Conservation (phyloP, 1,140 invertebrate genomes). For the Bursaphelenchus mucronatus region DNA sequence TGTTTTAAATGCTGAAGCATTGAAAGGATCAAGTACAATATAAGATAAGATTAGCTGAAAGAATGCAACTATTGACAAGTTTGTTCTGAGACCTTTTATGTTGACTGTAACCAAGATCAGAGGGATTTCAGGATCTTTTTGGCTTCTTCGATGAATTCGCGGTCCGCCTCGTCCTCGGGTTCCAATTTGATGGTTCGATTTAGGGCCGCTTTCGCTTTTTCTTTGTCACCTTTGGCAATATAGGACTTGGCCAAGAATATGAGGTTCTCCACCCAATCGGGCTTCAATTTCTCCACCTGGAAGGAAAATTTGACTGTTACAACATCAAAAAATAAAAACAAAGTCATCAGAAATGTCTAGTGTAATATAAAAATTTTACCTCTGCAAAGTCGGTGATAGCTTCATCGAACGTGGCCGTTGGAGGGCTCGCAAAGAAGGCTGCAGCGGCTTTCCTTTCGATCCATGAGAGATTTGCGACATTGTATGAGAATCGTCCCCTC, state of each 20-base stretch:
- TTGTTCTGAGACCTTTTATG: not conserved
- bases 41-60: not conserved
- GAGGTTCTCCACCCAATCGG: slow-evolving; percentile 62
- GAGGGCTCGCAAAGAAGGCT: slow-evolving; percentile 62
- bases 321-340: not conserved
- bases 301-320: slow-evolving; percentile 19
- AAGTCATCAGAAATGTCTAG: too few relatives aligned
- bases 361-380: slow-evolving; percentile 28
- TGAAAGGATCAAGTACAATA: slow-evolving; percentile 2
- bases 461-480: slow-evolving; percentile 61
- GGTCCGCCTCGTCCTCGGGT: slow-evolving; percentile 29
- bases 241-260: slow-evolving; percentile 61
- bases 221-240: slow-evolving; percentile 48
- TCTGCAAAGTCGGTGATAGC: slow-evolving; percentile 61
- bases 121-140: slow-evolving; percentile 32
- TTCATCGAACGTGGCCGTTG: slow-evolving; percentile 62
- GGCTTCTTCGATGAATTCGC: slow-evolving; percentile 35
- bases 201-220: slow-evolving; percentile 28
- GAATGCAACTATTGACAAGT: not conserved
- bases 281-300: slow-evolving; percentile 18
- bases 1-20: not conserved
- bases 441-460: slow-evolving; percentile 63
- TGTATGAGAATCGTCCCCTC: slow-evolving; percentile 60
- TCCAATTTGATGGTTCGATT: slow-evolving; percentile 19
- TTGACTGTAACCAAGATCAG: too few relatives aligned